Evolutionary conservation across 1,140 invertebrate genomes (phyloP), one percentile per base, ranked within the genome.

Genomic region (Telenomus remus): DNA sequence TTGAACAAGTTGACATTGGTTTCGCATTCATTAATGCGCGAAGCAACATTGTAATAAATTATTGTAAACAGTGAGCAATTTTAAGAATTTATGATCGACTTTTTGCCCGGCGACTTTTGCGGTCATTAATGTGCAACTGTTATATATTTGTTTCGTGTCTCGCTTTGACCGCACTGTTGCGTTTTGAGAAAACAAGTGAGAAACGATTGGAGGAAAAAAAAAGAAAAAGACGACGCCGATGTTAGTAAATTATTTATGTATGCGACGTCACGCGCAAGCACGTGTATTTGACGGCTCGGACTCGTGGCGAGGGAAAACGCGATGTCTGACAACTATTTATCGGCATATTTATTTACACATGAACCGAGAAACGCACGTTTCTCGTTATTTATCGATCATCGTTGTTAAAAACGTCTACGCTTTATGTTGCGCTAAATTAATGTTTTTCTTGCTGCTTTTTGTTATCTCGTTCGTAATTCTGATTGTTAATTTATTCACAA

Each of bases 161-260:
- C 53, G 39, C 54, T 60, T 46, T 35, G 55, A 49, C 59, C 34
- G 12, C 43, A 44, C 6, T 57, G 57, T 47, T 54, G 47, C 37
- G 27, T 53, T 60, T 65, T 44, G 43, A 66, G 56, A 47, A 53
- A 54, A 33, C 43, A 49, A 53, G 12, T 12, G 39, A 51, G 4
- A 19, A 43, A 35, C 14, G 39, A 37, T 11, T 0, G 50, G 50
- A 19, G 34, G 5, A 37, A 13, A 4, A 39, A 35, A 3, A 14
- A 33, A 11, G 13, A 37, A 19, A n/a, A 51, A 16, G 34, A 19
- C 37, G 19, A 61, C 33, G 1, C 37, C 15, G 46, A 50, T 35
- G 60, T 60, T 71, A 56, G 71, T 76, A 47, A 66, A 71, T 76
- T 66, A 76, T 76, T 76, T 60, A 76, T 76, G 61, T 35, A 76